Percentiles rank a stretch among this genome's conserved stretches.
Conservation (phyloP, 37 sponge, comb jelly and placozoan genomes). For the Agelas oroides region DNA sequence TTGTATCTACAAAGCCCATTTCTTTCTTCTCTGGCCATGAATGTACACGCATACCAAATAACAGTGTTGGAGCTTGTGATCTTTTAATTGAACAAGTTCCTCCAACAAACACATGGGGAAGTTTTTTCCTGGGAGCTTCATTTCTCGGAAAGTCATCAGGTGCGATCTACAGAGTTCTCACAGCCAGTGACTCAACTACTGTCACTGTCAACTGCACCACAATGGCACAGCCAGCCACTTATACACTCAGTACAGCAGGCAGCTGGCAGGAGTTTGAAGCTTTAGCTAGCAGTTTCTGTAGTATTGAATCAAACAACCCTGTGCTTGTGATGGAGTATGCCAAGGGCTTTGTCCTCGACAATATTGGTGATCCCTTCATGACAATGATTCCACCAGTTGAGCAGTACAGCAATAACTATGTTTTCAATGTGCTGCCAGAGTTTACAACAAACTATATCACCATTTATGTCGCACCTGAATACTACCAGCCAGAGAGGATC, state of each 20-base stretch:
- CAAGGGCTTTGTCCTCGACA: not conserved
- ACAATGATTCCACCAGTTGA: constrained; percentile 69
- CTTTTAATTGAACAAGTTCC: constrained; percentile 59
- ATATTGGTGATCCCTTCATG: constrained; percentile 71
- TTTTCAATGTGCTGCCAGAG: constrained; percentile 16
- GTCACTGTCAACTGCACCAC: constrained; percentile 34
- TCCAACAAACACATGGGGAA: constrained; percentile 72
- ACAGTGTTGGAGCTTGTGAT: constrained; percentile 46
- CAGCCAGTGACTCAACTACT: constrained; percentile 26
- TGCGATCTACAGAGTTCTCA: constrained; percentile 42
- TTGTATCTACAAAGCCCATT: constrained; percentile 40
- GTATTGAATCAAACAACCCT: constrained; percentile 50
- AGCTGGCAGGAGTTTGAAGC: constrained; percentile 13
- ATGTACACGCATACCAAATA: constrained; percentile 28
- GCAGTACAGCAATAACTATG: constrained; percentile 69
- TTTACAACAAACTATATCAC: constrained; percentile 39
- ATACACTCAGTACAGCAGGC: constrained; percentile 3
- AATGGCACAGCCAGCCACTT: not conserved
- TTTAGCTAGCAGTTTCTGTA: constrained; percentile 10
- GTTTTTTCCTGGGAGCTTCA: constrained; percentile 40
- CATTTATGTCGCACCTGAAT: constrained; percentile 33
- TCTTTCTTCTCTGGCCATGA: constrained; percentile 29
- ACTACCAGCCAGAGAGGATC: constrained; percentile 25
- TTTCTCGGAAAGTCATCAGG: constrained; percentile 13
- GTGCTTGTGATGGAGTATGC: constrained; percentile 48